A percentile compares a stretch with the other conserved stretches of the same genome.
Conservation (phyloP, 2,797 vertebrate genomes). For the Falco peregrinus region DNA sequence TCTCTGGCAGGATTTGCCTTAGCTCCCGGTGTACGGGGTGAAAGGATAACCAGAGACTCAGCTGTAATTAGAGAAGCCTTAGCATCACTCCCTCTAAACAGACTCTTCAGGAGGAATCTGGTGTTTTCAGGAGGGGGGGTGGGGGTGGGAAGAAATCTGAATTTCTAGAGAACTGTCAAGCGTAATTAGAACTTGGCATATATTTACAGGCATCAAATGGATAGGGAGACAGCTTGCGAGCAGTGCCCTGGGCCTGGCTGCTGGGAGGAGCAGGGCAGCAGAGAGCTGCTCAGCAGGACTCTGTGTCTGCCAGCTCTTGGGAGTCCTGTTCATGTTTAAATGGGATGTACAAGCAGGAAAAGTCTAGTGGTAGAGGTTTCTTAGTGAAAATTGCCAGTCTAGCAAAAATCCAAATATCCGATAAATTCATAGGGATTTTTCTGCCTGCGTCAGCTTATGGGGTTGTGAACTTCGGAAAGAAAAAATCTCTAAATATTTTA, state of each 20-base stretch:
- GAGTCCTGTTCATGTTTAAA: neutral
- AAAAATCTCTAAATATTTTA: neutral
- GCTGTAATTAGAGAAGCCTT: neutral
- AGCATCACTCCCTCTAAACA: neutral
- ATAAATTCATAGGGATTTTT: neutral
- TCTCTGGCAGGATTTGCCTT: neutral
- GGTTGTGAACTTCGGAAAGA: neutral
- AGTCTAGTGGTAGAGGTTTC: neutral
- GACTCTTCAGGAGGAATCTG: conserved; percentile 6
- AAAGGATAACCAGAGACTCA: neutral
- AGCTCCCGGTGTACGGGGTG: neutral
- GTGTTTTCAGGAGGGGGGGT: neutral
- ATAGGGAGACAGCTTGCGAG: neutral
- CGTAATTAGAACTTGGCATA: neutral
- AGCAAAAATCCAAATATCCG: neutral
- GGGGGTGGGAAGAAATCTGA: neutral
- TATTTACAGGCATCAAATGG: neutral
- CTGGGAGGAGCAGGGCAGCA: neutral
- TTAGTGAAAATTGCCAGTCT: neutral
- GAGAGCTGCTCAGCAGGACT: neutral
- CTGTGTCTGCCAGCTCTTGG: neutral
- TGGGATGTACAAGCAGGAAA: neutral
- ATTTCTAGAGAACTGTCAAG: neutral
- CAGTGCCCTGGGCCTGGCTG: neutral
- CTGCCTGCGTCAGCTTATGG: neutral